Evolutionary conservation across 2,113 vertebrate genomes (phyloP).

Genomic region (Morone saxatilis): DNA sequence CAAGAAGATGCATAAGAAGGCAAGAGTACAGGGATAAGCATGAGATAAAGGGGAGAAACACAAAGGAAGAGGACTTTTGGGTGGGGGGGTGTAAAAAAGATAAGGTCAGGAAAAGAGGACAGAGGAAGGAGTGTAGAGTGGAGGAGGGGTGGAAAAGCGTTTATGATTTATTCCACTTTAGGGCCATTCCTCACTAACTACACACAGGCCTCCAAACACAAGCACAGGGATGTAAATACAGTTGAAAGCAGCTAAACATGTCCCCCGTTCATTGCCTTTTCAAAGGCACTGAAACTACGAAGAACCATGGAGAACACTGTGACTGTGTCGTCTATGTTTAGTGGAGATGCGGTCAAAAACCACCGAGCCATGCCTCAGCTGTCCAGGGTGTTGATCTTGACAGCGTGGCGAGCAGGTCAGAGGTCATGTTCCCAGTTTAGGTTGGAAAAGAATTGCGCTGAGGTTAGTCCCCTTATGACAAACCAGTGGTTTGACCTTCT

Average conservation of each 20-base stretch:
- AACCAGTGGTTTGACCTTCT: conserved; percentile 63
- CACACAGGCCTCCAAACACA: conserved; percentile 51
- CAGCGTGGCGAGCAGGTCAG: conserved; percentile 63
- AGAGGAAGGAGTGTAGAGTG: conserved; percentile 54
- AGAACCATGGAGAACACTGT: conserved; percentile 19
- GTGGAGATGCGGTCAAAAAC: conserved; percentile 47
- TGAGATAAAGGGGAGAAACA: conserved; percentile 44
- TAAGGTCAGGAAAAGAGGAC: conserved; percentile 54
- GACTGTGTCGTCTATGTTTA: conserved; percentile 48
- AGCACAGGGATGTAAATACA: conserved; percentile 45
- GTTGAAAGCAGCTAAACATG: conserved; percentile 51
- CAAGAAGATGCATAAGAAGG: background rate
- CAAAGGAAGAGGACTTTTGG: conserved; percentile 47
- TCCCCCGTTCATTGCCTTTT: conserved; percentile 22
- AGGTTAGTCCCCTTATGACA: conserved; percentile 55
- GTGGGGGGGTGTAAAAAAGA: conserved; percentile 37
- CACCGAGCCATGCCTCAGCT: conserved; percentile 58
- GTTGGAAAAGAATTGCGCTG: conserved; percentile 48
- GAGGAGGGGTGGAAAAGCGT: conserved; percentile 31
- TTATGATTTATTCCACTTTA: conserved; percentile 68
- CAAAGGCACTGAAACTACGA: conserved; percentile 22
- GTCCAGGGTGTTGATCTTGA: conserved; percentile 75
- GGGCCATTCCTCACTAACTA: conserved; percentile 65
- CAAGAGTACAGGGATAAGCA: background rate
- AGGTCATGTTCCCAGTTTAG: conserved; percentile 72